Evolutionary conservation across 2,113 vertebrate species (phyloP).

Genomic region (Sinocyclocheilus rhinocerous): DNA sequence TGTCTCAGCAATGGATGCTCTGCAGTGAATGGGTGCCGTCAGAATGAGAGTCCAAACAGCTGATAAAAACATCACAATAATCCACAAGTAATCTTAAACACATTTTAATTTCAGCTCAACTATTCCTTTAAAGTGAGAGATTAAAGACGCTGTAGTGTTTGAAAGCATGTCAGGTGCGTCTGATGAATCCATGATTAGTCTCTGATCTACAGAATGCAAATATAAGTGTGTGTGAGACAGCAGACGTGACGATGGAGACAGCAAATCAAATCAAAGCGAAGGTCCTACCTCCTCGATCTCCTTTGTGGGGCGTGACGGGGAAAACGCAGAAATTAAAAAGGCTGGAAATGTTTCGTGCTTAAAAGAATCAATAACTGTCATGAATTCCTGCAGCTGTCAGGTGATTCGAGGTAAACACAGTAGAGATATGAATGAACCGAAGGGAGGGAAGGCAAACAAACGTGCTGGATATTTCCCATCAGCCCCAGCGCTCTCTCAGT

Average conservation of each 20-base stretch:
- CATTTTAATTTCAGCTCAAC: not conserved
- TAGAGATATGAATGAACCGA: constrained; percentile 43
- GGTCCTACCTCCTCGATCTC: constrained; percentile 99
- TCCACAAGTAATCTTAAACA: no score
- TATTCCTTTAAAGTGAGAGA: not conserved
- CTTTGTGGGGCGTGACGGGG: constrained; percentile 92
- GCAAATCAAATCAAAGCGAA: constrained; percentile 57
- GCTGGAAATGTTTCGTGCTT: constrained; percentile 64
- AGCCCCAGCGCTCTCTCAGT: not conserved
- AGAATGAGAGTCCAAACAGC: no score
- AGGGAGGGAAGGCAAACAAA: not conserved
- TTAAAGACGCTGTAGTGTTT: not conserved
- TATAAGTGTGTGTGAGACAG: not conserved
- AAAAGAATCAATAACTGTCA: constrained; percentile 65
- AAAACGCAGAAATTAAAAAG: constrained; percentile 87
- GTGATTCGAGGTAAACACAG: not conserved
- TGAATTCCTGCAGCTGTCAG: constrained; percentile 42
- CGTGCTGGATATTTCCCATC: not conserved
- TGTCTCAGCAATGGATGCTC: no score
- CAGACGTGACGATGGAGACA: not conserved
- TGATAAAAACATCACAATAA: no score
- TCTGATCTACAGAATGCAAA: not conserved
- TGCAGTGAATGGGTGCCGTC: no score
- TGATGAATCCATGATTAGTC: not conserved
- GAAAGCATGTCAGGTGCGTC: not conserved